These are phyloP conservation scores for Hermodice carunculata DNA, from an alignment of 2,888 invertebrate genomes.

Conservation along the genomic window DNA sequence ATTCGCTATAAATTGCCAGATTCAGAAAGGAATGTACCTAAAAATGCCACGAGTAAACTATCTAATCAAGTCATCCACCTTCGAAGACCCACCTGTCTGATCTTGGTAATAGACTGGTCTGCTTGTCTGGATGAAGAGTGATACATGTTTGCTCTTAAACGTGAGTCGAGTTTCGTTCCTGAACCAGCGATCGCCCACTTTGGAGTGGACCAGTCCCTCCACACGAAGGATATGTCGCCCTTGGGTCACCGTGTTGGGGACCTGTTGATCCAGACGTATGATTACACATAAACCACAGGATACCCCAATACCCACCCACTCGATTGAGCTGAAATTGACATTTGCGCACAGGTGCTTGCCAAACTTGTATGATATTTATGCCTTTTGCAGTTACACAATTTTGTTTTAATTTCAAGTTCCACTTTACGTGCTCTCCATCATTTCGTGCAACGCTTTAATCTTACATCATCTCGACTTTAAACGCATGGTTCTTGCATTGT, in stretches of 20 bases:
- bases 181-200: constrained; percentile 89
- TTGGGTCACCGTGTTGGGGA: constrained; percentile 85
- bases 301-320: no score
- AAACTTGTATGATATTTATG: no score
- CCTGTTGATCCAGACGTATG: constrained; percentile 74
- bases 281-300: no score
- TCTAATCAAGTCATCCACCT: not conserved
- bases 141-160: constrained; percentile 92
- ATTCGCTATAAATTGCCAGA: no score
- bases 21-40: not conserved
- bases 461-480: no score
- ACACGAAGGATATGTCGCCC: constrained; percentile 88
- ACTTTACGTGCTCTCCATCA: no score
- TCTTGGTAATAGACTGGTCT: constrained; percentile 96
- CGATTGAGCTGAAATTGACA: no score
- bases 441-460: no score
- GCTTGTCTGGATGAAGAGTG: constrained; percentile 94
- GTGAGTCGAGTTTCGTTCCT: constrained; percentile 87
- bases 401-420: no score
- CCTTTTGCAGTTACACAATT: not conserved
- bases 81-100: constrained; percentile 73
- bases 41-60: not conserved
- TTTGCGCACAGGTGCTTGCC: no score
- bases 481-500: no score
- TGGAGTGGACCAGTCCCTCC: constrained; percentile 83